These are phyloP conservation scores for Pachyrhynchus sulphureomaculatus DNA, from an alignment of 1,140 invertebrate genomes.

Conservation along the genomic window DNA sequence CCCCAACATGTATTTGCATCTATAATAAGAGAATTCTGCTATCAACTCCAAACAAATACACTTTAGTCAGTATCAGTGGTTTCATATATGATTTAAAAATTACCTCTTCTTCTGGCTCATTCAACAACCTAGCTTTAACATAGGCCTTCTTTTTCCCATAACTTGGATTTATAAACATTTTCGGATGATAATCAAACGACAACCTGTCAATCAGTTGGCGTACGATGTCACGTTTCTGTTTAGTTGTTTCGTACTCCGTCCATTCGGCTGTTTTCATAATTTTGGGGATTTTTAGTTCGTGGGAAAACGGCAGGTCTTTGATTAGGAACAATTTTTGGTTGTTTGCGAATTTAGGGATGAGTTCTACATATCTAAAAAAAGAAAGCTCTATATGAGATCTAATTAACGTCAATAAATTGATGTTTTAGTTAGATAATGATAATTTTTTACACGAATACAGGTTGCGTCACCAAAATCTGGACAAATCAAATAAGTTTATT, in stretches of 20 bases:
- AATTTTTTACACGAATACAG: not conserved
- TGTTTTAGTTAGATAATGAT: too few relatives aligned
- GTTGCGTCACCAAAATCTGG: not conserved
- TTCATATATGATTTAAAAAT: not conserved
- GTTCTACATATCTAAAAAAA: constrained; percentile 32
- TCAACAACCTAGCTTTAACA: constrained; percentile 33
- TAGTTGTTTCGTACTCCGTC: not conserved
- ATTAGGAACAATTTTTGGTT: constrained; percentile 31
- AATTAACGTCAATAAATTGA: too few relatives aligned
- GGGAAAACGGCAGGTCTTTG: constrained; percentile 36
- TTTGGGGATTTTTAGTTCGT: constrained; percentile 29
- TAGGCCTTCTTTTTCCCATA: constrained; percentile 32
- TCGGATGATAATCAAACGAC: constrained; percentile 37
- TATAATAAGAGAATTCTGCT: too few relatives aligned
- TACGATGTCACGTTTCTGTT: constrained; percentile 20
- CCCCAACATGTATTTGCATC: too few relatives aligned
- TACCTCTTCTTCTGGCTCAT: constrained; percentile 19
- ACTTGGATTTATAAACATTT: constrained; percentile 30
- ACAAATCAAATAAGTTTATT: too few relatives aligned
- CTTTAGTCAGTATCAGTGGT: too few relatives aligned
- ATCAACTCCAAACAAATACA: too few relatives aligned
- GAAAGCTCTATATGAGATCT: too few relatives aligned
- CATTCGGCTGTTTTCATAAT: not conserved
- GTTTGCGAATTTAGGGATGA: constrained; percentile 38
- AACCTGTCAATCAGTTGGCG: constrained; percentile 30